phyloP scores from a whole-genome alignment of 2,888 invertebrate species.

The Gandaritis pyraliata region DNA sequence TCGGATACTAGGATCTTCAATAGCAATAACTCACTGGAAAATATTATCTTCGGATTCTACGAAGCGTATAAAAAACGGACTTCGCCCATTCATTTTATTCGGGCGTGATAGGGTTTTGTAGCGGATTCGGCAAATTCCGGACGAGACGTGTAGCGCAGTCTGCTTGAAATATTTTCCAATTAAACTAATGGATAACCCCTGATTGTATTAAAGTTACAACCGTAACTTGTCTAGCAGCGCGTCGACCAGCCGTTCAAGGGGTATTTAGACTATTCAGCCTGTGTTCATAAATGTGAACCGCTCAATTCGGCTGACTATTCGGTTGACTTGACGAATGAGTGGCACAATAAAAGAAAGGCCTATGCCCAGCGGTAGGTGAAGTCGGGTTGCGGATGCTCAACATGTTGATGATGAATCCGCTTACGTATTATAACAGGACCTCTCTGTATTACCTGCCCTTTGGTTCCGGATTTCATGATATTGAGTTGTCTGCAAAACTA shows the following conservation, averaged over 20 bases:
- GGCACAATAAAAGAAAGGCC: no score
- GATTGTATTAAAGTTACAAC: conserved; percentile 55
- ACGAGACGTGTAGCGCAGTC: conserved; percentile 43
- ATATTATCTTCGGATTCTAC: conserved; percentile 27
- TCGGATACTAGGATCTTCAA: conserved; percentile 15
- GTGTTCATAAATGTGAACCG: neutral
- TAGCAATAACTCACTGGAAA: conserved; percentile 32
- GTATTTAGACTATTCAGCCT: neutral
- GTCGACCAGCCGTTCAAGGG: conserved; percentile 32
- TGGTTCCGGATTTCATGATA: no score
- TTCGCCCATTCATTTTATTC: conserved; percentile 35
- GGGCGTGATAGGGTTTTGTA: conserved; percentile 33
- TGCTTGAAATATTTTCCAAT: conserved; percentile 59
- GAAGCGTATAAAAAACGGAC: conserved; percentile 34
- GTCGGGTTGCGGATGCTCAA: no score
- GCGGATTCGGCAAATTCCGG: conserved; percentile 40
- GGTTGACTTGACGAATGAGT: neutral
- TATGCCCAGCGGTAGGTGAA: no score
- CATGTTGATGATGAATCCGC: no score
- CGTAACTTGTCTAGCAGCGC: conserved; percentile 43
- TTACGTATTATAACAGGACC: no score
- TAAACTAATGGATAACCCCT: conserved; percentile 51
- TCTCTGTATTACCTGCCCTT: no score
- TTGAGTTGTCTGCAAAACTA: no score
- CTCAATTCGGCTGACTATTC: conserved; percentile 4